Percentiles rank a stretch among this genome's conserved stretches.
Conservation (phyloP, 30 jellyfish, hydroid and myxozoan species). For the Chrysaora quinquecirrha region DNA sequence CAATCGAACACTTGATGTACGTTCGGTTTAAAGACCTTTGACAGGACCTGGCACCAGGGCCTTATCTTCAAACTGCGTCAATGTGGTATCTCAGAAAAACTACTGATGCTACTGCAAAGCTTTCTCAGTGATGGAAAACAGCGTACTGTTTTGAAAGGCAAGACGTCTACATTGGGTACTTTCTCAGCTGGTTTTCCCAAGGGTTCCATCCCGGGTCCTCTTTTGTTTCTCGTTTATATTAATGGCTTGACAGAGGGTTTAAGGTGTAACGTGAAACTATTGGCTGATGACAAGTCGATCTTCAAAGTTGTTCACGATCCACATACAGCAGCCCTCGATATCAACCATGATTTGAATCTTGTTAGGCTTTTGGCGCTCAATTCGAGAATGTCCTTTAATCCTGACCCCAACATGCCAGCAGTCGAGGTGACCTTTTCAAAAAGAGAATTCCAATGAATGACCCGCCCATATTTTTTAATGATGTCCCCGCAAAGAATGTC, state of each 20-base stretch:
- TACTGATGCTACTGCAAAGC: slow-evolving; percentile 30
- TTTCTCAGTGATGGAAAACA: slow-evolving; percentile 31
- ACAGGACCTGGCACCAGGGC: slow-evolving; percentile 29
- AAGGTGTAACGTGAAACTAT: slow-evolving; percentile 39
- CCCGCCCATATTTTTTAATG: slow-evolving; percentile 52
- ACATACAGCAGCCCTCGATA: slow-evolving; percentile 27
- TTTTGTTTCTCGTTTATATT: slow-evolving; percentile 10
- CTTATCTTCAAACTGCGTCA: no score
- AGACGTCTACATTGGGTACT: slow-evolving; percentile 23
- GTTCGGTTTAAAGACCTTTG: slow-evolving; percentile 38
- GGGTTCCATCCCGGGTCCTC: slow-evolving; percentile 48
- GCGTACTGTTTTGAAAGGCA: slow-evolving; percentile 41
- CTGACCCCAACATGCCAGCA: slow-evolving; percentile 74
- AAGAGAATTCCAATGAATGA: slow-evolving; percentile 47
- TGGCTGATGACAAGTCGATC: slow-evolving; percentile 50
- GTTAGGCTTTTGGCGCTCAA: slow-evolving; percentile 39
- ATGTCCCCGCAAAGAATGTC: slow-evolving; percentile 30
- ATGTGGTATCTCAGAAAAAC: slow-evolving; percentile 10
- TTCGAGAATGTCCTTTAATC: slow-evolving; percentile 70
- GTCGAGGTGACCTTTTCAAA: slow-evolving; percentile 53
- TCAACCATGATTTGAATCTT: slow-evolving; percentile 22
- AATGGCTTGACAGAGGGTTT: slow-evolving; percentile 35
- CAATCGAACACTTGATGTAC: slow-evolving; percentile 32
- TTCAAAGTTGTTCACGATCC: slow-evolving; percentile 63
- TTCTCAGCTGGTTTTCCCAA: slow-evolving; percentile 48